Conservation (phyloP, 1,140 invertebrate species). For the Phthorimaea operculella region DNA sequence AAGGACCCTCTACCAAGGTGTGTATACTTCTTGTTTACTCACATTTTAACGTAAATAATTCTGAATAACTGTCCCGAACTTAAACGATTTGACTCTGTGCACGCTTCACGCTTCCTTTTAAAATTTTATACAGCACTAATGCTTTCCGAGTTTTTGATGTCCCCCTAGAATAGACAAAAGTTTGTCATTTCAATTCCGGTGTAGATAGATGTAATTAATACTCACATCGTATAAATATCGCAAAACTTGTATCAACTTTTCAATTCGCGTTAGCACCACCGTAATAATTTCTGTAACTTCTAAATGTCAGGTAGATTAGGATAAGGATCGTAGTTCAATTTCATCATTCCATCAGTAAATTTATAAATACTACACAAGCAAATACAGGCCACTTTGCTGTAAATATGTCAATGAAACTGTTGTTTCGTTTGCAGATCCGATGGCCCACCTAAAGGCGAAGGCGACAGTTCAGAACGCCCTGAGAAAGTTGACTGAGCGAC, state of each 20-base stretch:
- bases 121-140: constrained; percentile 56
- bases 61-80: constrained; percentile 53
- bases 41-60: constrained; percentile 60
- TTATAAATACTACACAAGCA: background rate
- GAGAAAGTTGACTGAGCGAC: constrained; percentile 62
- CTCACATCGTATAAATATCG: background rate
- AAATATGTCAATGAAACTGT: background rate
- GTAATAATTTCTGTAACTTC: no score
- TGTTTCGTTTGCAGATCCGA: constrained; percentile 52
- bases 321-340: background rate
- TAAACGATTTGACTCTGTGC: constrained; percentile 58
- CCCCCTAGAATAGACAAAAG: background rate
- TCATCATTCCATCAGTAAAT: background rate
- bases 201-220: constrained; percentile 16
- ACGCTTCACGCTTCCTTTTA: constrained; percentile 63
- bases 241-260: background rate
- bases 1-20: constrained; percentile 58
- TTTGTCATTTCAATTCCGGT: background rate
- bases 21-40: constrained; percentile 45
- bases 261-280: background rate
- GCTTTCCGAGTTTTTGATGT: constrained; percentile 41
- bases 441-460: constrained; percentile 62
- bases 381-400: background rate
- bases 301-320: no score
- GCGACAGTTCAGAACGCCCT: constrained; percentile 64